Conservation (phyloP, 2,797 vertebrate genomes). For the Microtus obscurus region DNA sequence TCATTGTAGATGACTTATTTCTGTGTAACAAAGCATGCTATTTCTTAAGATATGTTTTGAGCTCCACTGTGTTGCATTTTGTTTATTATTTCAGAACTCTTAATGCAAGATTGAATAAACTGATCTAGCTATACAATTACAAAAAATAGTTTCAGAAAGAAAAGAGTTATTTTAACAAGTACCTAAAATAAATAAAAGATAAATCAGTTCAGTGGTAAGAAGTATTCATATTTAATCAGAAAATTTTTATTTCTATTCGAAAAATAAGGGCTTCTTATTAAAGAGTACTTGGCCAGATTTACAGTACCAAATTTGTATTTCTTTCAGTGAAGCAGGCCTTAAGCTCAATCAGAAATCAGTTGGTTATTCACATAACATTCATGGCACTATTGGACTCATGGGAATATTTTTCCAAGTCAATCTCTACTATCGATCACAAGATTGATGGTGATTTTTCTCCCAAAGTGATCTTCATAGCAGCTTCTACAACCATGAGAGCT, state of each 20-base stretch:
- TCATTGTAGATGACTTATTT: slow-evolving; percentile 60
- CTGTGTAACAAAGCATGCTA: slow-evolving; percentile 40
- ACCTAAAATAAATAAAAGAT: slow-evolving; percentile 62
- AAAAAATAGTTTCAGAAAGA: slow-evolving; percentile 56
- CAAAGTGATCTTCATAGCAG: too few relatives aligned
- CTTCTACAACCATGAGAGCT: too few relatives aligned
- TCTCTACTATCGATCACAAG: too few relatives aligned
- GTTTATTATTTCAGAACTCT: slow-evolving; percentile 68
- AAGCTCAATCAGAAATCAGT: not conserved
- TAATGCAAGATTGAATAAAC: slow-evolving; percentile 68
- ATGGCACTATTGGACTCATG: not conserved
- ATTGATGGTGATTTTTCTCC: too few relatives aligned
- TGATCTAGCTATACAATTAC: slow-evolving; percentile 65
- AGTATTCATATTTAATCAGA: slow-evolving; percentile 14
- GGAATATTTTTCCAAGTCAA: not conserved
- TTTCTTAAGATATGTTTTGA: not conserved
- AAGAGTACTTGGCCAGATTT: not conserved
- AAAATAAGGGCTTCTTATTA: not conserved
- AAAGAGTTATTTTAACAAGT: slow-evolving; percentile 52
- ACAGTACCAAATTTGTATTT: not conserved
- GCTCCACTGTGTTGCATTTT: not conserved
- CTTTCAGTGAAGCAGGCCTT: not conserved
- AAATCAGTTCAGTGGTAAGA: not conserved
- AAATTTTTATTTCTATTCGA: slow-evolving; percentile 16
- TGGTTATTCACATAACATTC: not conserved